A percentile compares a stretch with the other conserved stretches of the same genome.
Evolutionary conservation across 2,797 vertebrate genomes (phyloP).

Genomic region (Crocodylus rhombifer): DNA sequence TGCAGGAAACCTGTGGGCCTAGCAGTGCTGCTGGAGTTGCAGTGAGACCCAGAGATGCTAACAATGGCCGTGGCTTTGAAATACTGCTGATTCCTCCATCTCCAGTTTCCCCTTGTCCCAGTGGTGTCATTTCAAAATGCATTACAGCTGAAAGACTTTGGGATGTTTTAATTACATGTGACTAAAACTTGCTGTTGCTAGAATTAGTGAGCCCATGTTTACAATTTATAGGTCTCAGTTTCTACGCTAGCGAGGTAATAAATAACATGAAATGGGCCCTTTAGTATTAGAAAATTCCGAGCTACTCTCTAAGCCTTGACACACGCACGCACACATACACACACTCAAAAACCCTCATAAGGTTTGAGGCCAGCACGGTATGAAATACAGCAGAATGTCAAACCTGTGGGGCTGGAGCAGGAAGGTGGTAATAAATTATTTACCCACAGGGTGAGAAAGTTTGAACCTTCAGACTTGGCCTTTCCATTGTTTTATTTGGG

Average conservation of each 20-base stretch:
- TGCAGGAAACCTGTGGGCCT: conserved; percentile 32
- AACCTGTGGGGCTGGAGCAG: conserved; percentile 25
- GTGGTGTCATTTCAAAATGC: conserved; percentile 81
- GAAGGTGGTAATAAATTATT: conserved; percentile 67
- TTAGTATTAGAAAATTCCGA: conserved; percentile 82
- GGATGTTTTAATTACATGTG: conserved; percentile 86
- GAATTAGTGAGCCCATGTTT: conserved; percentile 79
- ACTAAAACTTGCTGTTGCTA: conserved; percentile 78
- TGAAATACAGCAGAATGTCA: conserved; percentile 71
- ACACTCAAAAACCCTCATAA: not conserved
- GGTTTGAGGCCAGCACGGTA: conserved; percentile 41
- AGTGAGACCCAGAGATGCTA: conserved; percentile 53
- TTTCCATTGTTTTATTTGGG: not conserved
- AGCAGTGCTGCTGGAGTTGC: not conserved
- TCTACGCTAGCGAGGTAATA: conserved; percentile 75
- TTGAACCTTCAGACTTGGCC: conserved; percentile 45
- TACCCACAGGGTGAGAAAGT: conserved; percentile 38
- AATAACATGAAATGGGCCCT: conserved; percentile 82
- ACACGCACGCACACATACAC: not conserved
- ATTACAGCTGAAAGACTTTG: conserved; percentile 83
- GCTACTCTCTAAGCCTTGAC: conserved; percentile 73
- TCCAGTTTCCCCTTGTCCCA: conserved; percentile 69
- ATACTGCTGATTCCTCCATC: conserved; percentile 76
- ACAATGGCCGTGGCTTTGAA: conserved; percentile 74
- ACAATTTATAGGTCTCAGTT: conserved; percentile 81